phyloP scores from a whole-genome alignment of 2,888 invertebrate genomes.

The Acanthoscelides obtectus region DNA sequence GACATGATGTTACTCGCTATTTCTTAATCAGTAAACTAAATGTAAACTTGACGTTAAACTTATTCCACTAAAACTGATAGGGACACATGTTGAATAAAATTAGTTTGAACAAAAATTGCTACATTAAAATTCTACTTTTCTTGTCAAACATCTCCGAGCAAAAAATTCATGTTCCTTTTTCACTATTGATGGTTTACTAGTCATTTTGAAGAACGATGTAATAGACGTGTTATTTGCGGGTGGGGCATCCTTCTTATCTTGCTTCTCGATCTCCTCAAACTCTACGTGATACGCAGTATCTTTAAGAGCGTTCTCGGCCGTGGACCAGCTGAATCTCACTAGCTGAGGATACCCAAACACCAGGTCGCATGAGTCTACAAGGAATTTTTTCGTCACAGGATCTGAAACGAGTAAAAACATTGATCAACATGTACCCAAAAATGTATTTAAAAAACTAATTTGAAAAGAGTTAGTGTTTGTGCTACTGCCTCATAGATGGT shows the following conservation, averaged over 20 bases:
- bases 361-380: slow-evolving; percentile 72
- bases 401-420: slow-evolving; percentile 59
- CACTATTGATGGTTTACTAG: slow-evolving; percentile 14
- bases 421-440: too few relatives aligned
- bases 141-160: slow-evolving; percentile 58
- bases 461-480: too few relatives aligned
- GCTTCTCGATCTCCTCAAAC: slow-evolving; percentile 58
- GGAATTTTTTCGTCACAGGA: slow-evolving; percentile 89
- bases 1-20: too few relatives aligned
- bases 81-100: too few relatives aligned
- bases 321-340: slow-evolving; percentile 97
- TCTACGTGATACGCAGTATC: slow-evolving; percentile 67
- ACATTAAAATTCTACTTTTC: slow-evolving; percentile 50
- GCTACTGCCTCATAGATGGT: too few relatives aligned
- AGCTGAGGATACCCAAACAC: slow-evolving; percentile 93
- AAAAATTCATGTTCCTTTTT: slow-evolving; percentile 63
- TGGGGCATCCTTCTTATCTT: slow-evolving; percentile 24
- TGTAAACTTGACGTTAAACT: too few relatives aligned
- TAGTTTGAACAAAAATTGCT: too few relatives aligned
- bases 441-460: too few relatives aligned
- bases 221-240: slow-evolving; percentile 41
- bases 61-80: too few relatives aligned
- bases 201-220: slow-evolving; percentile 45
- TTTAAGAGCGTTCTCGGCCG: slow-evolving; percentile 76
- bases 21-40: too few relatives aligned